Conservation (phyloP, 2,113 vertebrate genomes). For the Glaucomys volans region DNA sequence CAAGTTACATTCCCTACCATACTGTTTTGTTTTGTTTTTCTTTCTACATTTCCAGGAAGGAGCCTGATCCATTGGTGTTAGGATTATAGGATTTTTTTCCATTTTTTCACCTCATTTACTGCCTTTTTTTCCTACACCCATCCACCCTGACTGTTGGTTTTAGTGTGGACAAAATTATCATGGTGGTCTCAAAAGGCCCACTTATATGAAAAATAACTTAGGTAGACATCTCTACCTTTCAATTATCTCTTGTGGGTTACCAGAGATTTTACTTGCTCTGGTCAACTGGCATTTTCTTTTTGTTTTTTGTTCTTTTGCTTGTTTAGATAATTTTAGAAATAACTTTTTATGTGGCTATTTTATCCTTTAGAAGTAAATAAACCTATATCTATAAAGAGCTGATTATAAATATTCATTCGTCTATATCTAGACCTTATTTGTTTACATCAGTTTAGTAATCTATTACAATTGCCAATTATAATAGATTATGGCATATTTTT, state of each 20-base stretch:
- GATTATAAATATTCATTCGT: neutral
- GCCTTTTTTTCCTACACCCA: neutral
- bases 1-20: neutral
- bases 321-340: neutral
- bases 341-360: neutral
- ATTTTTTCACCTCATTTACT: neutral
- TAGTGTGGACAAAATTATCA: neutral
- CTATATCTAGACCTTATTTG: neutral
- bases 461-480: neutral
- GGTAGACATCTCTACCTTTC: neutral
- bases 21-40: neutral
- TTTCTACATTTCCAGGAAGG: neutral
- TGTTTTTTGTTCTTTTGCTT: neutral
- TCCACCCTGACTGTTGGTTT: neutral
- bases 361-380: neutral
- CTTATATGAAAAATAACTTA: neutral
- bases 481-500: neutral
- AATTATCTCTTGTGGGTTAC: neutral
- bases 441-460: neutral
- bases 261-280: neutral
- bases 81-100: neutral
- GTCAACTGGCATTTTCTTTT: neutral
- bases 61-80: neutral
- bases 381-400: neutral
- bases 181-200: neutral